Percentiles rank a stretch among this genome's conserved stretches.
Evolutionary conservation across 2,113 vertebrate species (phyloP).

Genomic region (Tichodroma muraria): DNA sequence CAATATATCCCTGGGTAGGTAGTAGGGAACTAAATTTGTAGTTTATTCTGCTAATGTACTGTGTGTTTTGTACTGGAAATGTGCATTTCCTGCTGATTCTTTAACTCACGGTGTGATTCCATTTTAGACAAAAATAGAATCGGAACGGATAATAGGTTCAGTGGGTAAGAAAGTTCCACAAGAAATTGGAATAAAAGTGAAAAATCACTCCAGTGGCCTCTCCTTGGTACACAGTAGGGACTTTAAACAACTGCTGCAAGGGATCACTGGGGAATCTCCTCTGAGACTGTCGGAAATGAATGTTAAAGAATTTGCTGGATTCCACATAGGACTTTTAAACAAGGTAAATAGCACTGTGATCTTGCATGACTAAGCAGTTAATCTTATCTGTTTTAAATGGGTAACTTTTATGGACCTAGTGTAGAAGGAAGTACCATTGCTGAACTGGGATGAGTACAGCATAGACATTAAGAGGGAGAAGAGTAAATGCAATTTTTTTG

Average conservation of each 20-base stretch:
- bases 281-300: constrained; percentile 76
- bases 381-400: neutral
- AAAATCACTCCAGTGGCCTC: constrained; percentile 83
- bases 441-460: neutral
- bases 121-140: constrained; percentile 84
- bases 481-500: neutral
- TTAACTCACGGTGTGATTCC: constrained; percentile 66
- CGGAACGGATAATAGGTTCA: constrained; percentile 84
- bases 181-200: constrained; percentile 82
- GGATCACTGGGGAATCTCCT: constrained; percentile 76
- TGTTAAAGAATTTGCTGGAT: constrained; percentile 83
- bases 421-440: neutral
- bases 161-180: constrained; percentile 87
- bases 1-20: constrained; percentile 17
- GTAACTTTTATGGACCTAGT: neutral
- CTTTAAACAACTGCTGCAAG: constrained; percentile 82
- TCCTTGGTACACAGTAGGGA: constrained; percentile 76
- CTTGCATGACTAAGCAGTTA: neutral
- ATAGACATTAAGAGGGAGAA: neutral
- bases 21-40: constrained; percentile 19
- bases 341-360: constrained; percentile 70
- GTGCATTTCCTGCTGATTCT: constrained; percentile 28
- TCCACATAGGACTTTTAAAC: constrained; percentile 83
- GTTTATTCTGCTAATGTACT: constrained; percentile 36
- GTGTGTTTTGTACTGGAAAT: constrained; percentile 40